Evolutionary conservation across 2,797 vertebrate genomes (phyloP), one percentile per base, ranked within the genome.

Genomic region (Trachurus trachurus): DNA sequence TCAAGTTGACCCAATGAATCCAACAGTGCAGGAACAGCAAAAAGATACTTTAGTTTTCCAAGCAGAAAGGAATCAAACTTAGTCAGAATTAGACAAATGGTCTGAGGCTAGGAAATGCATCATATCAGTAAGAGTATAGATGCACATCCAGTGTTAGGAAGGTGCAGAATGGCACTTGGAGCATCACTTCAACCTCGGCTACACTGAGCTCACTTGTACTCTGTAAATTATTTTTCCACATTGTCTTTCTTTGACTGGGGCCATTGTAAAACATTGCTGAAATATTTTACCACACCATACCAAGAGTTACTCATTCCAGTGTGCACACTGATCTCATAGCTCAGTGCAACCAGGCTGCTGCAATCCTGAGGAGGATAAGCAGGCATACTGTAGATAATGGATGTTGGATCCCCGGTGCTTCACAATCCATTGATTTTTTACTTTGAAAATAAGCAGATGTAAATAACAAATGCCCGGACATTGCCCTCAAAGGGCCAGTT

Each of bases 391-490:
- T 11, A 64, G 12, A 44, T 58, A 60, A 62, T 53, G 54, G 40
- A 75, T n/a, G 19, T 17, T 42, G 26, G 29, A 45, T 78, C 45
- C 50, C 8, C 52, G 29, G 17, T 53, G 39, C 26, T 45, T 81
- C 58, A 66, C 26, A 75, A 31, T 29, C 22, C 22, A 76, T 59
- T 73, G 21, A 63, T 77, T 75, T 58, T 45, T 62, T 64, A 40
- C 54, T 69, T 75, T 77, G 5, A 74, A 83, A 71, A 81, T 60
- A 63, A 67, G 11, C 5, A 65, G 60, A 85, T 72, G 45, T 64
- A 76, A 59, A 66, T 26, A 53, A 64, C 15, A 26, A 47, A 74
- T 68, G 21, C 26, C 11, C 26, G 5, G 7, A 67, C 52, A 73
- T 79, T 66, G 45, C 39, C 69, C 83, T 74, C 69, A 62, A 63